Percentiles rank a stretch among this genome's conserved stretches.
These are phyloP conservation scores for Garra rufa DNA, from an alignment of 2,113 vertebrate species.

Conservation along the genomic window DNA sequence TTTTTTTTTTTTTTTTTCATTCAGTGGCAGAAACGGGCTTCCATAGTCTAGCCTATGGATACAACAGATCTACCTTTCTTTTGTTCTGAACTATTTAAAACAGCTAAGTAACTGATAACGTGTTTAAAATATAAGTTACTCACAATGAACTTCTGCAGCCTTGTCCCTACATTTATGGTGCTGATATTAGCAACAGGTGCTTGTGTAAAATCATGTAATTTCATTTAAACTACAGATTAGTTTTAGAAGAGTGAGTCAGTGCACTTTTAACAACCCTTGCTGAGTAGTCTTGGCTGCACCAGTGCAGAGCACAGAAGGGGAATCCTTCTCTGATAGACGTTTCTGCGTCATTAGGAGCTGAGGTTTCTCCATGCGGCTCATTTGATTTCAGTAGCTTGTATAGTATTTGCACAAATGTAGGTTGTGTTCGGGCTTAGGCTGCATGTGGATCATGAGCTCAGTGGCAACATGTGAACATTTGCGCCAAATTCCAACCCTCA, in stretches of 20 bases:
- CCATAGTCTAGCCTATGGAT: too few species aligned
- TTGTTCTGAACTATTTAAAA: too few species aligned
- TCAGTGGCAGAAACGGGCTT: too few species aligned
- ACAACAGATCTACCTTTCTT: too few species aligned
- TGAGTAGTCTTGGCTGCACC: slow-evolving; percentile 8
- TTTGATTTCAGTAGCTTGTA: slow-evolving; percentile 35
- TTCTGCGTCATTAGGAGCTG: slow-evolving; percentile 48
- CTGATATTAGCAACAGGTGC: neutral
- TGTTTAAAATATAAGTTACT: neutral
- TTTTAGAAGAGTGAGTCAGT: slow-evolving; percentile 5
- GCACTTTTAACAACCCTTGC: neutral
- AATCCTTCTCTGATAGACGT: slow-evolving; percentile 42
- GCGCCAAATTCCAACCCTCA: slow-evolving; percentile 40
- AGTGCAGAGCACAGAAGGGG: slow-evolving; percentile 9
- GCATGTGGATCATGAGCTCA: slow-evolving; percentile 29
- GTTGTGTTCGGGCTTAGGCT: neutral
- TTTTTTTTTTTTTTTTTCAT: too few species aligned
- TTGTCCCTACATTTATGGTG: neutral
- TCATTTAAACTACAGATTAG: neutral
- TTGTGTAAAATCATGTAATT: neutral
- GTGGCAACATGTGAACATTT: slow-evolving; percentile 36
- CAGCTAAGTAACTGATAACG: too few species aligned
- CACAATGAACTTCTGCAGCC: neutral
- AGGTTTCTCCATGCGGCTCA: neutral
- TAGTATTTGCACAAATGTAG: slow-evolving; percentile 10